Percentiles rank a stretch among this genome's conserved stretches.
phyloP scores from a whole-genome alignment of 2,113 vertebrate genomes.

The Polypterus senegalus region DNA sequence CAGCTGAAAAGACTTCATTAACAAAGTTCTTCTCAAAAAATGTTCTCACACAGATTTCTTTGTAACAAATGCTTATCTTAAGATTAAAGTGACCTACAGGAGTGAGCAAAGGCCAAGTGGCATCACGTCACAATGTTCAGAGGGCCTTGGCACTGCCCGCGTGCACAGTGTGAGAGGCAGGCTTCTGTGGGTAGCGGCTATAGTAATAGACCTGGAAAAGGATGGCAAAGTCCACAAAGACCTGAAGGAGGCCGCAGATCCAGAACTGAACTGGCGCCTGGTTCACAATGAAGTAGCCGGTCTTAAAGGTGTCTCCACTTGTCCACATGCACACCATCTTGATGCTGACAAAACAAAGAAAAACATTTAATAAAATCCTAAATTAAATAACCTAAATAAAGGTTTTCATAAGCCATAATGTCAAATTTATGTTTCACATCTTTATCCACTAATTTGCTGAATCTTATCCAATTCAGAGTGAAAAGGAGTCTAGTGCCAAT shows the following conservation, averaged over 20 bases:
- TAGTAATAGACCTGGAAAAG: constrained; percentile 84
- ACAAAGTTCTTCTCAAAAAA: no score
- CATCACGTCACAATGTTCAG: constrained; percentile 32
- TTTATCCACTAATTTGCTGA: no score
- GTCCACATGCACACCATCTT: constrained; percentile 98
- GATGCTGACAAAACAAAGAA: constrained; percentile 47
- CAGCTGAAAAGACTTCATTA: no score
- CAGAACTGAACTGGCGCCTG: constrained; percentile 91
- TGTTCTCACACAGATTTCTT: no score
- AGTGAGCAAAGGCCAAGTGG: neutral
- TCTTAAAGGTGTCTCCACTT: constrained; percentile 93
- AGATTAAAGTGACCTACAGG: neutral
- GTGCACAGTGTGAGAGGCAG: constrained; percentile 56
- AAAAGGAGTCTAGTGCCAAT: no score
- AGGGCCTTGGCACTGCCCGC: constrained; percentile 82
- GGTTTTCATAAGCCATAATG: no score
- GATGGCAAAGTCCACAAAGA: constrained; percentile 80
- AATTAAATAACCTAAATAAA: no score
- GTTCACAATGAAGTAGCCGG: constrained; percentile 83
- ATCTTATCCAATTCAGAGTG: no score
- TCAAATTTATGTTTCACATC: no score
- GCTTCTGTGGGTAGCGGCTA: constrained; percentile 72
- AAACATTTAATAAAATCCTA: neutral
- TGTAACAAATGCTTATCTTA: no score
- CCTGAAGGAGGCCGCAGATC: constrained; percentile 83